Evolutionary conservation across 2,113 vertebrate species (phyloP), one percentile per base, ranked within the genome.

Genomic region (Odontophorus gujanensis): DNA sequence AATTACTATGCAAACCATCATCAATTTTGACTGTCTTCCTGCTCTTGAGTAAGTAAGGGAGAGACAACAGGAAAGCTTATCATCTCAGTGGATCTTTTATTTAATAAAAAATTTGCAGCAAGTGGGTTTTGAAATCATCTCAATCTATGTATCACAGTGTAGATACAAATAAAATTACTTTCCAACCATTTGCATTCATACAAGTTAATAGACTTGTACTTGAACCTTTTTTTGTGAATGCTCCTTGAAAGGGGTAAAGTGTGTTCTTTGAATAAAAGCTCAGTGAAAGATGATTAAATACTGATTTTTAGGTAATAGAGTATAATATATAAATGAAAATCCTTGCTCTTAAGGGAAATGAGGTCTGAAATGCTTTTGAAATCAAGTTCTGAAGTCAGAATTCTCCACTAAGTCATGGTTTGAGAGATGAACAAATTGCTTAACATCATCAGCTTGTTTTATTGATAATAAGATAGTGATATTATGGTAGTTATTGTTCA

Each of bases 341-440:
- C 6, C 9, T 90, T 67, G 40, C 55, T 81, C 28, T 86, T 61
- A 77, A 84, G 68, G 75, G 59, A 95, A 82, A 76, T 34, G 17
- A 74, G 25, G 3, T 85, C 42, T 89, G 65, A 91, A 82, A 93
- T 71, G 45, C 32, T 81, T 94, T 47, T 80, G 61, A 92, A 91
- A 95, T 92, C 85, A 82, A 63, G 11, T 91, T 93, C 59, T 87
- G 72, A 61, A 85, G 85, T 91, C 81, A 89, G 55, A 90, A 50
- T 63, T 9, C 25, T 85, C 13, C 55, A 63, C 11, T 51, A 73
- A 82, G 16, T 74, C 20, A 57, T 91, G 82, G 80, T 92, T 87
- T 89, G 42, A 91, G 38, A 91, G 34, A 82, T 51, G 19, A 82
- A 63, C 8, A 79, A 80, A 74, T 74, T 80, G 47, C 34, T 93